These are phyloP conservation scores for Gonioctena quinquepunctata DNA, from an alignment of 1,140 invertebrate genomes.

Conservation along the genomic window DNA sequence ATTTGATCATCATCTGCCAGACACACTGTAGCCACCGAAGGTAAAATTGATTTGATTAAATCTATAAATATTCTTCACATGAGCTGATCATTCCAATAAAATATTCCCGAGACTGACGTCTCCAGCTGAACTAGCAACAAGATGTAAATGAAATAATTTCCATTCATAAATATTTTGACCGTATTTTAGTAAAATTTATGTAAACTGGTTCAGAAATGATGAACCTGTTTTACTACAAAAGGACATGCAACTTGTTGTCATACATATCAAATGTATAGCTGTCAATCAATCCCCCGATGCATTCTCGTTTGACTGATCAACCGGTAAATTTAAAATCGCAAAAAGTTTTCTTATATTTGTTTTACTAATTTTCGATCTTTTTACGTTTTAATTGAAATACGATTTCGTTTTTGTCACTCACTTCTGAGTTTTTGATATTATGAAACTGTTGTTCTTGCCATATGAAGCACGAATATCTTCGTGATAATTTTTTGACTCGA, in stretches of 20 bases:
- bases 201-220: slow-evolving; percentile 29
- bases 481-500: neutral
- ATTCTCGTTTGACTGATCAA: slow-evolving; percentile 28
- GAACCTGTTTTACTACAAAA: slow-evolving; percentile 32
- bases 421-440: neutral
- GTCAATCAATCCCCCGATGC: slow-evolving; percentile 32
- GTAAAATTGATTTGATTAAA: no score
- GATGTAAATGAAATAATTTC: slow-evolving; percentile 26
- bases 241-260: slow-evolving; percentile 32
- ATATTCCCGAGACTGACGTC: neutral
- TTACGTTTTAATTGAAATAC: slow-evolving; percentile 33
- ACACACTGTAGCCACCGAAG: no score
- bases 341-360: slow-evolving; percentile 39
- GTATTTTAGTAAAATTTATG: slow-evolving; percentile 37
- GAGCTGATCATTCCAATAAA: neutral
- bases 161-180: slow-evolving; percentile 40
- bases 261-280: slow-evolving; percentile 36
- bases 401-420: slow-evolving; percentile 8
- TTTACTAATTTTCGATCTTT: slow-evolving; percentile 34
- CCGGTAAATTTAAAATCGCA: slow-evolving; percentile 33
- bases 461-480: neutral
- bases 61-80: neutral
- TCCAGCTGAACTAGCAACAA: neutral
- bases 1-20: no score
- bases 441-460: neutral